phyloP scores from a whole-genome alignment of 2,113 vertebrate species.

The Gymnobelideus leadbeateri region DNA sequence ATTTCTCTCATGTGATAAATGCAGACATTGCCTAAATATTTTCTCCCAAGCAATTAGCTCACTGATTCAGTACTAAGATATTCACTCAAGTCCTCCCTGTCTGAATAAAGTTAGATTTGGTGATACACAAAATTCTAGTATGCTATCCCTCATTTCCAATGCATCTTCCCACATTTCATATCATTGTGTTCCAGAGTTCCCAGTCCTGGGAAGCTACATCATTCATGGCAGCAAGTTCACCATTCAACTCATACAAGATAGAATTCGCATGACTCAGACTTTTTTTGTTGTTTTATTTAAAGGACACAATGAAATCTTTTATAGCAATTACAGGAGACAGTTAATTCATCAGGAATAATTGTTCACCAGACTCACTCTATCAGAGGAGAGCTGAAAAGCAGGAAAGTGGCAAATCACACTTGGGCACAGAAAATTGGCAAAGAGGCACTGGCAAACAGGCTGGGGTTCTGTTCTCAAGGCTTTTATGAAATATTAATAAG shows the following conservation, averaged over 20 bases:
- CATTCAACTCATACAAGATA: background rate
- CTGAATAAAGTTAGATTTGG: background rate
- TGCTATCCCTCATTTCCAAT: background rate
- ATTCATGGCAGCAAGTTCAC: conserved; percentile 16
- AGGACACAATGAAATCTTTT: conserved; percentile 65
- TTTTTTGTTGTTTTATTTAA: conserved; percentile 66
- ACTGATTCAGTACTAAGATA: conserved; percentile 14
- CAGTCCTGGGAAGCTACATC: background rate
- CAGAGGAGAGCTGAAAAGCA: conserved; percentile 48
- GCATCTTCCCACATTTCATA: conserved; percentile 1
- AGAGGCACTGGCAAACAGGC: conserved; percentile 51
- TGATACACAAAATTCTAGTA: background rate
- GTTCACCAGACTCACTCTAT: conserved; percentile 30
- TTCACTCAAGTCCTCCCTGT: background rate
- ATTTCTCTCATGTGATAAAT: background rate
- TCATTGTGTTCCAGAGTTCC: background rate
- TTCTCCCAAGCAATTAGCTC: background rate
- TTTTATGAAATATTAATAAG: conserved; percentile 67
- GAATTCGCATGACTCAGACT: conserved; percentile 56
- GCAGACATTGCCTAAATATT: background rate
- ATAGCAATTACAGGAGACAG: conserved; percentile 73
- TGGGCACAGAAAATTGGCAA: conserved; percentile 45
- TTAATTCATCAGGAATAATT: conserved; percentile 68
- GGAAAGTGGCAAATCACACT: conserved; percentile 42
- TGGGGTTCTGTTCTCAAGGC: conserved; percentile 41